These are phyloP conservation scores for Sebastiscus albofasciatus DNA, from an alignment of 2,797 vertebrate species.

Conservation along the genomic window DNA sequence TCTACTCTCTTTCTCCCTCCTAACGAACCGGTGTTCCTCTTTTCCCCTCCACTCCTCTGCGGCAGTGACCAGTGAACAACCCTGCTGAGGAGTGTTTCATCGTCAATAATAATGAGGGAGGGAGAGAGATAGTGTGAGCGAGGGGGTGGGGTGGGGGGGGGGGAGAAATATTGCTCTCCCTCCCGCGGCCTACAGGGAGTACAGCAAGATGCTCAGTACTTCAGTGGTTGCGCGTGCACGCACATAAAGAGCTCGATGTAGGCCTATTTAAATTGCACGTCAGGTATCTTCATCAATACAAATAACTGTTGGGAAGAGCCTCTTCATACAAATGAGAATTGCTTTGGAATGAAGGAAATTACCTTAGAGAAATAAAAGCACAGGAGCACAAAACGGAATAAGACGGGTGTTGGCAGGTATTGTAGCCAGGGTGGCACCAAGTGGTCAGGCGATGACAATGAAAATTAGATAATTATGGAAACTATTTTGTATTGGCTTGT, in stretches of 20 bases:
- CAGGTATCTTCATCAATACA: constrained; percentile 48
- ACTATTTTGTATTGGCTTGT: not conserved
- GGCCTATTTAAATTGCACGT: constrained; percentile 38
- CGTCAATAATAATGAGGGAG: constrained; percentile 63
- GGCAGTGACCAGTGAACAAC: constrained; percentile 63
- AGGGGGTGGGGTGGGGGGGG: not conserved
- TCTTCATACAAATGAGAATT: constrained; percentile 38
- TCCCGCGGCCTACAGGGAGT: constrained; percentile 18
- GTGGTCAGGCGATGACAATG: constrained; percentile 4
- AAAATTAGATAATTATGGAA: not conserved
- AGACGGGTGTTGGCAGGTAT: constrained; percentile 1
- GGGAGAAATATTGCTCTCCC: constrained; percentile 40
- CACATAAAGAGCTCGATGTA: not conserved
- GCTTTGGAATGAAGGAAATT: constrained; percentile 34
- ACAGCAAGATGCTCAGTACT: constrained; percentile 4
- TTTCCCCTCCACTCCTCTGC: constrained; percentile 9
- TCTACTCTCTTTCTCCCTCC: constrained; percentile 6
- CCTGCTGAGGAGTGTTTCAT: constrained; percentile 43
- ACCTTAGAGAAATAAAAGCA: constrained; percentile 11
- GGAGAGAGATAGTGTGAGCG: not conserved
- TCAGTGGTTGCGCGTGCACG: not conserved
- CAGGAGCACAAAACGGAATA: not conserved
- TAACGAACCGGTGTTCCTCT: constrained; percentile 10
- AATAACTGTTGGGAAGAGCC: constrained; percentile 33
- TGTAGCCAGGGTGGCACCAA: constrained; percentile 21